phyloP scores from a whole-genome alignment of 2,113 vertebrate genomes.

The Neotoma lepida region DNA sequence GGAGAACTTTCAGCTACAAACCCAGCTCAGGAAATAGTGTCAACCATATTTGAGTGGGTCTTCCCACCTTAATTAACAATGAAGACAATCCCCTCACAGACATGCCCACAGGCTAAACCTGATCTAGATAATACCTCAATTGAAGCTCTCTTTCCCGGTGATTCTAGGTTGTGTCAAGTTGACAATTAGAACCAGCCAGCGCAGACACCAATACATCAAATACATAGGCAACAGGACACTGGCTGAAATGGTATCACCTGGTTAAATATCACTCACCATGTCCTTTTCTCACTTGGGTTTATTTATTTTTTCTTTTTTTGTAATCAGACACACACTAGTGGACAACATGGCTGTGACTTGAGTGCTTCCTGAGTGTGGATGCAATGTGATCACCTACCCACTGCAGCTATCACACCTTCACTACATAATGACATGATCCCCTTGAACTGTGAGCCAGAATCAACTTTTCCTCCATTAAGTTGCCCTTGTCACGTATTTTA shows the following conservation, averaged over 20 bases:
- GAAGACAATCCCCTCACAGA: neutral
- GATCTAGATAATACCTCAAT: neutral
- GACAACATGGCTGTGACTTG: neutral
- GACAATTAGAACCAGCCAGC: neutral
- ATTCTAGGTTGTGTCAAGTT: neutral
- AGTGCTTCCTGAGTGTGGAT: neutral
- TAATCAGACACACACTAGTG: neutral
- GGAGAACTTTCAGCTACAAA: no score
- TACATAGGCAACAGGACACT: neutral
- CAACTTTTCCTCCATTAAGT: neutral
- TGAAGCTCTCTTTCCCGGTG: neutral
- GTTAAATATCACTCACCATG: neutral
- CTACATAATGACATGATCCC: neutral
- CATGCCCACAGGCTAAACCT: neutral
- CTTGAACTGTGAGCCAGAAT: neutral
- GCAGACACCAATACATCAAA: neutral
- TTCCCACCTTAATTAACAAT: neutral
- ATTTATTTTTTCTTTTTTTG: slow-evolving; percentile 49
- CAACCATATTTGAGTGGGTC: no score
- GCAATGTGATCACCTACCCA: no score
- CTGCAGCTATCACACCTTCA: neutral
- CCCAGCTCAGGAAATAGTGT: neutral
- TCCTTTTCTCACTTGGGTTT: neutral
- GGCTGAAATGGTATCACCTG: neutral
- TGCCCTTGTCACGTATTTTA: neutral